Conservation (phyloP, 2,888 invertebrate genomes). For the Pantelozetes paolii region DNA sequence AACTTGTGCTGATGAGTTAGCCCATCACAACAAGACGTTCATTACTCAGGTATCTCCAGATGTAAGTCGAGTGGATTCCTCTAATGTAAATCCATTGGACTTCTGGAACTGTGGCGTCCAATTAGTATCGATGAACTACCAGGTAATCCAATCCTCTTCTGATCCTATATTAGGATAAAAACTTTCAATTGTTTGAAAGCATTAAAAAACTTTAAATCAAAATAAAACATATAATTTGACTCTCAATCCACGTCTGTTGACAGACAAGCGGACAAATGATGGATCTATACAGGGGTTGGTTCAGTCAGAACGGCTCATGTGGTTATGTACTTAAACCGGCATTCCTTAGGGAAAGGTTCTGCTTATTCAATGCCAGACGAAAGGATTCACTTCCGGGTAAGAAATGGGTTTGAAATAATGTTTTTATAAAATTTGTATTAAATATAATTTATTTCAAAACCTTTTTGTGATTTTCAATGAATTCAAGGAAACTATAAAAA, state of each 20-base stretch:
- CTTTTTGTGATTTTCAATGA: too few species aligned
- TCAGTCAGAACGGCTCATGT: slow-evolving; percentile 60
- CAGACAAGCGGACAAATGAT: slow-evolving; percentile 61
- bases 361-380: slow-evolving; percentile 50
- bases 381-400: slow-evolving; percentile 42
- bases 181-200: not conserved
- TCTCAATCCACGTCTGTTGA: slow-evolving; percentile 15
- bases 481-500: too few species aligned
- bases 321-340: slow-evolving; percentile 61
- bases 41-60: slow-evolving; percentile 58
- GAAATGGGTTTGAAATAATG: too few species aligned
- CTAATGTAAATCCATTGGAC: slow-evolving; percentile 57
- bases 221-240: slow-evolving; percentile 14
- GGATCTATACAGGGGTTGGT: slow-evolving; percentile 61
- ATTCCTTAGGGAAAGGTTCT: slow-evolving; percentile 58
- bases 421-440: too few species aligned
- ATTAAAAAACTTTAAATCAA: not conserved
- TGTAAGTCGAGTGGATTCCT: slow-evolving; percentile 58
- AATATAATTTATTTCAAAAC: too few species aligned
- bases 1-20: slow-evolving; percentile 53
- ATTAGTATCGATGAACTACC: slow-evolving; percentile 55
- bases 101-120: slow-evolving; percentile 61
- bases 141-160: slow-evolving; percentile 11
- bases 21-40: slow-evolving; percentile 52
- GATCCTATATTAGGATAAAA: not conserved